Evolutionary conservation across 2,113 vertebrate species (phyloP).

Genomic region (Camelus bactrianus): DNA sequence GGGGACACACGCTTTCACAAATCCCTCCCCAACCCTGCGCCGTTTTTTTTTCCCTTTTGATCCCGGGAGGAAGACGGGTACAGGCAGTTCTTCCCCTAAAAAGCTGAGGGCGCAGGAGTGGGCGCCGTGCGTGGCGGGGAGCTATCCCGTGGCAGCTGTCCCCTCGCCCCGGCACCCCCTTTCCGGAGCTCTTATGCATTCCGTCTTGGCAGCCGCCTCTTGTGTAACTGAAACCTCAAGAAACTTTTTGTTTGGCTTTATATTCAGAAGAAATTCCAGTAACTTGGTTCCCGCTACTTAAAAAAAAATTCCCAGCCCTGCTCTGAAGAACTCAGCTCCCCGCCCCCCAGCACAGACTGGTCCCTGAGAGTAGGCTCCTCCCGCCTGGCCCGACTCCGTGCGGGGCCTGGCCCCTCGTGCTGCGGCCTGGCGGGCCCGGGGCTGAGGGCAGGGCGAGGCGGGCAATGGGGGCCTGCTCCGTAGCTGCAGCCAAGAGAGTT

Average conservation of each 20-base stretch:
- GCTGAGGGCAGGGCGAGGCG: neutral
- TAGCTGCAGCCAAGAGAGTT: neutral
- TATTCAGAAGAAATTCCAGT: slow-evolving; percentile 83
- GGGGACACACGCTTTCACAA: neutral
- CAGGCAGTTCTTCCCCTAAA: neutral
- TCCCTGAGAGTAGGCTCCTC: slow-evolving; percentile 19
- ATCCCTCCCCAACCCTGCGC: neutral
- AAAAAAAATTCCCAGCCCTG: slow-evolving; percentile 13
- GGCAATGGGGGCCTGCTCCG: neutral
- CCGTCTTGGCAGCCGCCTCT: slow-evolving; percentile 68
- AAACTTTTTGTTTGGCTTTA: slow-evolving; percentile 82
- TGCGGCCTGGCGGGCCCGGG: too few species aligned
- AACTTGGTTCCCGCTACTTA: slow-evolving; percentile 72
- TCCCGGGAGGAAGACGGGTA: neutral
- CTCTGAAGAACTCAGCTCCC: slow-evolving; percentile 56
- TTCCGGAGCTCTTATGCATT: slow-evolving; percentile 69
- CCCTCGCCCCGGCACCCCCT: neutral
- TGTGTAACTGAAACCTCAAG: slow-evolving; percentile 81
- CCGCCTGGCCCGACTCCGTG: too few species aligned
- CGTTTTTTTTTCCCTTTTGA: neutral
- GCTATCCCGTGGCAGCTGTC: fast-evolving
- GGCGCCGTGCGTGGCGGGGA: neutral
- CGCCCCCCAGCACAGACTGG: neutral
- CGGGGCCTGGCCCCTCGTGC: too few species aligned
- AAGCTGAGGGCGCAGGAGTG: neutral